phyloP scores from a whole-genome alignment of 2,113 vertebrate species.

The Podarcis cretensis region DNA sequence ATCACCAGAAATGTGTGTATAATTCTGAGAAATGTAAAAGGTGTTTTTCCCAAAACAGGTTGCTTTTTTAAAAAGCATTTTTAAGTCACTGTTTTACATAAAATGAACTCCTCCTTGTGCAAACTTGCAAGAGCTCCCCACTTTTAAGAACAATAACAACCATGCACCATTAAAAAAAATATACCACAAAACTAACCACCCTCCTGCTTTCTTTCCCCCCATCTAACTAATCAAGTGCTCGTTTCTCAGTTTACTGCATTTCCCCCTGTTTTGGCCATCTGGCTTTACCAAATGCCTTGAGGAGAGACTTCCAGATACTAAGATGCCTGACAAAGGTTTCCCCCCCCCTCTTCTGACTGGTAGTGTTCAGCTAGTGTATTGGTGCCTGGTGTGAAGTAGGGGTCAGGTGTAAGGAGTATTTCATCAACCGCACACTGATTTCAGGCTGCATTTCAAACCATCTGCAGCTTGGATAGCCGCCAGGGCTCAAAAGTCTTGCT shows the following conservation, averaged over 20 bases:
- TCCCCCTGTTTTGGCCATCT: conserved; percentile 64
- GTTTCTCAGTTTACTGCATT: conserved; percentile 53
- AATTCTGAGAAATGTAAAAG: not conserved
- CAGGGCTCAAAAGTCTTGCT: conserved; percentile 68
- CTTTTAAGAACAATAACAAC: not conserved
- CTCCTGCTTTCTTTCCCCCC: conserved; percentile 22
- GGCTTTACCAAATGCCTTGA: conserved; percentile 69
- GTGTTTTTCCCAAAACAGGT: not conserved
- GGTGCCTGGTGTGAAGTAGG: conserved; percentile 73
- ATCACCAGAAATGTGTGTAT: not conserved
- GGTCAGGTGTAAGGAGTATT: conserved; percentile 78
- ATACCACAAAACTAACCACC: rapidly evolving
- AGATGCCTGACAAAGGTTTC: conserved; percentile 62
- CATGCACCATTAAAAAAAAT: not conserved
- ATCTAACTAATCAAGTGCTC: conserved; percentile 22
- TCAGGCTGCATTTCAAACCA: conserved; percentile 73
- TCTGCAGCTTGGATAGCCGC: conserved; percentile 74
- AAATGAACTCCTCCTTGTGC: not conserved
- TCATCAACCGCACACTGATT: conserved; percentile 74
- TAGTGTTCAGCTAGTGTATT: conserved; percentile 66
- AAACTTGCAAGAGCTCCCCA: not conserved
- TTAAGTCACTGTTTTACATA: not conserved
- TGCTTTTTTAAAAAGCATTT: not conserved
- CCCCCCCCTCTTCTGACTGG: conserved; percentile 36
- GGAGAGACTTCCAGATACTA: conserved; percentile 56